Percentiles rank a stretch among this genome's conserved stretches.
Conservation (phyloP, 2,888 invertebrate species). For the Caenorhabditis imperialis region DNA sequence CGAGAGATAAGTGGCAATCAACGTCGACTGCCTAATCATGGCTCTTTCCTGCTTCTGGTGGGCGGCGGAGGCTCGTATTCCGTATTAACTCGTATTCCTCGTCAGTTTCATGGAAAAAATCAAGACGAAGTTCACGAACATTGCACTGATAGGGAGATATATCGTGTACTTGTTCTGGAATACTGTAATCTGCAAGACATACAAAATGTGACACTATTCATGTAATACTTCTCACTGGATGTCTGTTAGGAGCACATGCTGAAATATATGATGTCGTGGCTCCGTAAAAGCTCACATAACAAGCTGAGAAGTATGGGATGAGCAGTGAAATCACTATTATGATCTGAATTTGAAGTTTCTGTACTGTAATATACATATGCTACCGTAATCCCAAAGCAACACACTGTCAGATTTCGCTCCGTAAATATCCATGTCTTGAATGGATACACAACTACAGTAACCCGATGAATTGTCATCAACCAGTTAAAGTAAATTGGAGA, state of each 20-base stretch:
- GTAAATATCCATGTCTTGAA: background rate
- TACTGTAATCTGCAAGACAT: background rate
- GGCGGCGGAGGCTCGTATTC: background rate
- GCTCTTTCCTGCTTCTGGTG: conserved; percentile 21
- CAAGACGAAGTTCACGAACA: conserved; percentile 13
- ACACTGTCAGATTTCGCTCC: no score
- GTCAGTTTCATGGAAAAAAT: conserved; percentile 5
- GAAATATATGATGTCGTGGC: no score
- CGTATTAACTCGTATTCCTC: background rate
- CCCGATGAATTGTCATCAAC: conserved; percentile 26
- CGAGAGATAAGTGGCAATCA: conserved; percentile 20
- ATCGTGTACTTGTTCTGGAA: conserved; percentile 39
- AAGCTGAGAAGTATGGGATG: no score
- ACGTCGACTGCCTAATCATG: conserved; percentile 22
- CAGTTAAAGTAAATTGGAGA: conserved; percentile 14
- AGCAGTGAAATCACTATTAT: no score
- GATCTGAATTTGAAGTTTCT: no score
- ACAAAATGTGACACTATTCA: no score
- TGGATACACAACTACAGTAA: conserved; percentile 4
- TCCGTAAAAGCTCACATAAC: no score
- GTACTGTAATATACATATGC: no score
- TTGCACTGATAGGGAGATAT: conserved; percentile 17
- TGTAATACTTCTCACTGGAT: background rate
- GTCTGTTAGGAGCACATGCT: no score
- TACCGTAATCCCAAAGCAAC: no score